A percentile compares a stretch with the other conserved stretches of the same genome.
Evolutionary conservation across 2,113 vertebrate species (phyloP).

Genomic region (Saccopteryx bilineata): DNA sequence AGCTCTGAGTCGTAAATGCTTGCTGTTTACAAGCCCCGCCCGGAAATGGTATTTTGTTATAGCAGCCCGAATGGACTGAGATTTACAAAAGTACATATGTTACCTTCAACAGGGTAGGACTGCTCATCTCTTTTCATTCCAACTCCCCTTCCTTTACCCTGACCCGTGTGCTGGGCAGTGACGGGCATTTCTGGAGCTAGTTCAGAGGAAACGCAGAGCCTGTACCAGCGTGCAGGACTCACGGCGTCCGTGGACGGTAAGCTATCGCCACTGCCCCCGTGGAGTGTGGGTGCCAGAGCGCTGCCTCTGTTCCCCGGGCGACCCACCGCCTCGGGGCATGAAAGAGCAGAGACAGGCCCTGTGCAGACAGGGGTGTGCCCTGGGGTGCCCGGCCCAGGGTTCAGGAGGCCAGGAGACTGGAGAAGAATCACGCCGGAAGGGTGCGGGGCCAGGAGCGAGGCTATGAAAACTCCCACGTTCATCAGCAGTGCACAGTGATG

Average conservation of each 20-base stretch:
- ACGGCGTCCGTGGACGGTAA: accelerated
- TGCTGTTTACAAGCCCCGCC: not conserved
- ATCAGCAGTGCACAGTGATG: not conserved
- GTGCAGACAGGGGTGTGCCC: not conserved
- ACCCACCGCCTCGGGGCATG: accelerated
- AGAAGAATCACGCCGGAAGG: not conserved
- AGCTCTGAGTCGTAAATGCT: not conserved
- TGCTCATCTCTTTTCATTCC: not conserved
- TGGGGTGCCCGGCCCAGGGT: not conserved
- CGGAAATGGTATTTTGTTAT: not conserved
- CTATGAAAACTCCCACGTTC: not conserved
- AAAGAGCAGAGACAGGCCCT: not conserved
- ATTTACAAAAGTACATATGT: not conserved
- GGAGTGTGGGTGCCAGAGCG: not conserved
- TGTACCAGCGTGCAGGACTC: no score
- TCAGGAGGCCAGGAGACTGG: not conserved
- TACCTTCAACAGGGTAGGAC: not conserved
- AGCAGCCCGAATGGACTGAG: not conserved
- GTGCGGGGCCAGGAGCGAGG: not conserved
- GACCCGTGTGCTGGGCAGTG: accelerated
- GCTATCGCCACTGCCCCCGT: accelerated
- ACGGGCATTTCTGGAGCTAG: not conserved
- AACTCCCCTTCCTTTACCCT: accelerated
- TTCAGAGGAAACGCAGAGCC: not conserved
- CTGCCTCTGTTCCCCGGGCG: not conserved